phyloP scores from a whole-genome alignment of 2,888 invertebrate species.

The Dermolepida albohirtum region DNA sequence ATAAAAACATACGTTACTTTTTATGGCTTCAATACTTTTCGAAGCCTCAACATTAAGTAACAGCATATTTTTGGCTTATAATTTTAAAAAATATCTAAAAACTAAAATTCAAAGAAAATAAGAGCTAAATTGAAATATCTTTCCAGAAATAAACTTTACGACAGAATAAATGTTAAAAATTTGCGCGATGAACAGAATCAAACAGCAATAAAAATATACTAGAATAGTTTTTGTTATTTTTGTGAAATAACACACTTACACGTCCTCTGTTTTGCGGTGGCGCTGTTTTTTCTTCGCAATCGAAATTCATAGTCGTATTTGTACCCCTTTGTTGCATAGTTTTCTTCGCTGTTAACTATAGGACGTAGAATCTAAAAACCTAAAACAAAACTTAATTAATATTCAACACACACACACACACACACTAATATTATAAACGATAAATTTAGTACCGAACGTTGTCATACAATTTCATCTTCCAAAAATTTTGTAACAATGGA shows the following conservation, averaged over 20 bases:
- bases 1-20: too few relatives aligned
- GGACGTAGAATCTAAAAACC: conserved; percentile 43
- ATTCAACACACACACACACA: neutral
- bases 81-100: conserved; percentile 5
- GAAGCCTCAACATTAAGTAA: too few relatives aligned
- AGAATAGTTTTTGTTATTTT: conserved; percentile 17
- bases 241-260: conserved; percentile 45
- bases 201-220: conserved; percentile 31
- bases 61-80: neutral
- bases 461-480: too few relatives aligned
- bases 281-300: conserved; percentile 51
- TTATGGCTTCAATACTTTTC: too few relatives aligned
- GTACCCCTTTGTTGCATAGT: conserved; percentile 58
- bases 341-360: conserved; percentile 52
- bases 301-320: conserved; percentile 55
- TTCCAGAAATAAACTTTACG: conserved; percentile 16
- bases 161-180: conserved; percentile 31
- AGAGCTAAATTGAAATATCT: too few relatives aligned
- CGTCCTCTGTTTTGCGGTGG: conserved; percentile 50
- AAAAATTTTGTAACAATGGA: too few relatives aligned
- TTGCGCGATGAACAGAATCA: conserved; percentile 24
- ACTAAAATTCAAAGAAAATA: conserved; percentile 6
- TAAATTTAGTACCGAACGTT: neutral
- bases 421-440: neutral
- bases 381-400: conserved; percentile 34